A percentile compares a stretch with the other conserved stretches of the same genome.
Conservation (phyloP, 2,797 vertebrate species). For the Rhadinocentrus ornatus region DNA sequence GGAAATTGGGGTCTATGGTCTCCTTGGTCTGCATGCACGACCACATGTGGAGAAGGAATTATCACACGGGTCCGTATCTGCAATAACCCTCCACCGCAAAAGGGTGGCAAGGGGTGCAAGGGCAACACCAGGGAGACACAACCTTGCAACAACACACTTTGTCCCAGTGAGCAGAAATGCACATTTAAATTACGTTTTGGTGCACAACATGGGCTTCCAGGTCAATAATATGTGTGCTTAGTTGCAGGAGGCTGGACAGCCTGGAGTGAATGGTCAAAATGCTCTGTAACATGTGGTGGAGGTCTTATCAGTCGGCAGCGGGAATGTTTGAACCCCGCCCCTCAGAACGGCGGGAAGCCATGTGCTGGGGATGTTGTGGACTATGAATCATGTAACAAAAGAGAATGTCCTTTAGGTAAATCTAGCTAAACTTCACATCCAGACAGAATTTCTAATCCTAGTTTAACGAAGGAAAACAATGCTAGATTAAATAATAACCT, state of each 20-base stretch:
- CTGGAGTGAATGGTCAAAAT: constrained; percentile 93
- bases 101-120: constrained; percentile 87
- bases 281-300: constrained; percentile 90
- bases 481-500: constrained; percentile 22
- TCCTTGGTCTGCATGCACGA: constrained; percentile 95
- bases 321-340: constrained; percentile 89
- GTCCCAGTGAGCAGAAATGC: constrained; percentile 69
- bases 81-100: constrained; percentile 90
- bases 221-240: constrained; percentile 61
- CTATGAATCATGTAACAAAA: constrained; percentile 89
- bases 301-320: constrained; percentile 89
- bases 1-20: constrained; percentile 98
- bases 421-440: constrained; percentile 17
- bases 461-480: constrained; percentile 28
- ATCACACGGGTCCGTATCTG: constrained; percentile 93
- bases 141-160: constrained; percentile 72
- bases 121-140: constrained; percentile 88
- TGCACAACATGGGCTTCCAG: not conserved
- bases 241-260: constrained; percentile 93
- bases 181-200: not conserved
- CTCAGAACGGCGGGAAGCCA: constrained; percentile 88
- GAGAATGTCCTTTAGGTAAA: constrained; percentile 91
- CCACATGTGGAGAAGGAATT: constrained; percentile 91
- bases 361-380: constrained; percentile 89
- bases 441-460: constrained; percentile 8